phyloP scores from a whole-genome alignment of 2,113 vertebrate genomes.

The Muntiacus muntjak region DNA sequence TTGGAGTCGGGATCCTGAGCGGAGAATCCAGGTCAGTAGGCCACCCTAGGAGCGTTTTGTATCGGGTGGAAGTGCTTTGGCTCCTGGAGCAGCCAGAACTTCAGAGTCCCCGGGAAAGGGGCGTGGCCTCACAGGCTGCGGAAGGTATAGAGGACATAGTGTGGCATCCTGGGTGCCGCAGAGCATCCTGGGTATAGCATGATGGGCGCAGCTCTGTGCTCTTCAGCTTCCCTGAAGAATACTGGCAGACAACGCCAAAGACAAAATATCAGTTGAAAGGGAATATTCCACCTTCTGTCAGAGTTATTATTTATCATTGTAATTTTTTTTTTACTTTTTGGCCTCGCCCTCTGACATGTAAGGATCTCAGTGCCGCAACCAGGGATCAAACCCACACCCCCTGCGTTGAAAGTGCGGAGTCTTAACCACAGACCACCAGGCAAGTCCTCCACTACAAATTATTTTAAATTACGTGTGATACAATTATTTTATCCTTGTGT shows the following conservation, averaged over 20 bases:
- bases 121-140: background rate
- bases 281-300: background rate
- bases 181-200: background rate
- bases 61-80: slow-evolving; percentile 5
- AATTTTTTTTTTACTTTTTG: background rate
- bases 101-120: background rate
- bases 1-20: slow-evolving; percentile 31
- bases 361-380: background rate
- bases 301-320: background rate
- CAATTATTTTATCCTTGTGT: background rate
- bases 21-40: slow-evolving; percentile 68
- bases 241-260: background rate
- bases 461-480: background rate
- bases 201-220: background rate
- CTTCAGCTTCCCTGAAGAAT: background rate
- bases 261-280: background rate
- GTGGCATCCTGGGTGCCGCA: background rate
- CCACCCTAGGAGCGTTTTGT: background rate
- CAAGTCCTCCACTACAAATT: background rate
- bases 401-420: background rate
- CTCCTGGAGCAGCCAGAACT: background rate
- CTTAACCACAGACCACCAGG: background rate
- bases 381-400: background rate
- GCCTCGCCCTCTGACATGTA: background rate
- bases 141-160: background rate